phyloP scores from a whole-genome alignment of 2,113 vertebrate species.

The Myxocyprinus asiaticus region DNA sequence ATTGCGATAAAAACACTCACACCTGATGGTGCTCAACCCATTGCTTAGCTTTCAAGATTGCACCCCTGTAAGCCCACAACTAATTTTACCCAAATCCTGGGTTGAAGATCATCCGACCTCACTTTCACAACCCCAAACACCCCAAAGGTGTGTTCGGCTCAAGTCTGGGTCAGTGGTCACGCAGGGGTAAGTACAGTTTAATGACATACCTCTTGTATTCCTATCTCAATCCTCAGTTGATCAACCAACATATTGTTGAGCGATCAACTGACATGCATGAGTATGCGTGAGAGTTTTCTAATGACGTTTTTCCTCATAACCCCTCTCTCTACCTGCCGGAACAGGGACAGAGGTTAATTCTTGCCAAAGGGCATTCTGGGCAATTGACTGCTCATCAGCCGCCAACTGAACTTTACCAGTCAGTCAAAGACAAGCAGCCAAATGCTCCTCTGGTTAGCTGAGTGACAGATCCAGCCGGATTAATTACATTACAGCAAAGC shows the following conservation, averaged over 20 bases:
- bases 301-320: slow-evolving; percentile 72
- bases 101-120: slow-evolving; percentile 1
- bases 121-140: slow-evolving; percentile 56
- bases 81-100: slow-evolving; percentile 72
- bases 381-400: slow-evolving; percentile 75
- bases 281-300: slow-evolving; percentile 55
- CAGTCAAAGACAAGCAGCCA: slow-evolving; percentile 46
- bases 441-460: slow-evolving; percentile 42
- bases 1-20: slow-evolving; percentile 1
- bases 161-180: slow-evolving; percentile 70
- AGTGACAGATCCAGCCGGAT: slow-evolving; percentile 8
- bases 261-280: slow-evolving; percentile 19
- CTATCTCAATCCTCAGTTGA: slow-evolving; percentile 62
- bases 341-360: slow-evolving; percentile 78
- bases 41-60: not conserved
- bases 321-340: slow-evolving; percentile 73
- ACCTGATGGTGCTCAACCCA: not conserved
- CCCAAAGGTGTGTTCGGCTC: slow-evolving; percentile 68
- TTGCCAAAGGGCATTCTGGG: slow-evolving; percentile 66
- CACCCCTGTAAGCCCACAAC: slow-evolving; percentile 52
- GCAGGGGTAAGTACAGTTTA: slow-evolving; percentile 66
- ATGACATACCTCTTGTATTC: slow-evolving; percentile 66
- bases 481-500: slow-evolving; percentile 19
- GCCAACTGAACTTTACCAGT: slow-evolving; percentile 68
- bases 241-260: slow-evolving; percentile 30